Percentiles rank a stretch among this genome's conserved stretches.
Conservation (phyloP, 2,797 vertebrate genomes). For the Pteronotus mesoamericanus region DNA sequence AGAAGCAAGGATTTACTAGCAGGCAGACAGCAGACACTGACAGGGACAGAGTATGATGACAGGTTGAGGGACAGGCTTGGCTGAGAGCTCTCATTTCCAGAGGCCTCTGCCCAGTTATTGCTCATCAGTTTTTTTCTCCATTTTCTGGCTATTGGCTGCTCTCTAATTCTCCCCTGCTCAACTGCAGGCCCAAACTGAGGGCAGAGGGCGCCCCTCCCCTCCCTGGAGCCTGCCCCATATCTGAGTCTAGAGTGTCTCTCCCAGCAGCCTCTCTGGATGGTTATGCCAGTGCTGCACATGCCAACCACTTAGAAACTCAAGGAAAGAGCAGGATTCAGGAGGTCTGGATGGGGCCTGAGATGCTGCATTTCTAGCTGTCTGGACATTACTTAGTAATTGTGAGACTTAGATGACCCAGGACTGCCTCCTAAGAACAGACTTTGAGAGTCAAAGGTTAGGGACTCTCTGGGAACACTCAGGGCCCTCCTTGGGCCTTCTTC, state of each 20-base stretch:
- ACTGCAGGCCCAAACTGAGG: neutral
- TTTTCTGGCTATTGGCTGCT: neutral
- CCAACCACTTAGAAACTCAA: fast-evolving
- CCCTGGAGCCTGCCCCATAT: fast-evolving
- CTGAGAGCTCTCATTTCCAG: neutral
- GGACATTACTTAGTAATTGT: neutral
- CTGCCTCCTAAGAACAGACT: neutral
- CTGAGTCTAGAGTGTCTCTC: neutral
- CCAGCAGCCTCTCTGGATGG: neutral
- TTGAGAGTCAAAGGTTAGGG: neutral
- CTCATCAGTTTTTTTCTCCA: neutral
- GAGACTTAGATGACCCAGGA: neutral
- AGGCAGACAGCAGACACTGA: fast-evolving
- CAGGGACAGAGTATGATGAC: neutral
- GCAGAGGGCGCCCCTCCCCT: neutral
- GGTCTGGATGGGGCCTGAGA: too few relatives aligned
- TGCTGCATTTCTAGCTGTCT: neutral
- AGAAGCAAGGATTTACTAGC: neutral
- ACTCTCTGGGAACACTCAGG: neutral
- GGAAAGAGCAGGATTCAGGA: neutral
- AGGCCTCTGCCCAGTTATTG: neutral
- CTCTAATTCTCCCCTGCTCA: neutral
- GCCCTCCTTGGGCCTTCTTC: neutral
- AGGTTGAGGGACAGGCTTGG: neutral
- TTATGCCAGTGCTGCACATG: too few relatives aligned